Percentiles rank a stretch among this genome's conserved stretches.
phyloP scores from a whole-genome alignment of 2,888 invertebrate genomes.

The Stenoptilia bipunctidactyla region DNA sequence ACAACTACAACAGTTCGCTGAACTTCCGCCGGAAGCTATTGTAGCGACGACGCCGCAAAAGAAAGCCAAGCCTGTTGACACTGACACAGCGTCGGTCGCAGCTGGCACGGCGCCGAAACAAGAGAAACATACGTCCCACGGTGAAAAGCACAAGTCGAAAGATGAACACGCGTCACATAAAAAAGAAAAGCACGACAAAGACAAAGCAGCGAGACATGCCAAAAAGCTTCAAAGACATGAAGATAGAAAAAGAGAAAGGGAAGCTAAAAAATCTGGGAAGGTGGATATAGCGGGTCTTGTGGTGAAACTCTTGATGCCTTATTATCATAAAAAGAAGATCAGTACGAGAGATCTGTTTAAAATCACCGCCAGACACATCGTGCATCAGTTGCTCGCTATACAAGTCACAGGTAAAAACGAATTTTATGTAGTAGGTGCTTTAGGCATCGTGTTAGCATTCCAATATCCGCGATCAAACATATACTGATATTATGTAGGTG shows the following conservation, averaged over 20 bases:
- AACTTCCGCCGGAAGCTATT: slow-evolving; percentile 34
- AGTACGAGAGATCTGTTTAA: slow-evolving; percentile 80
- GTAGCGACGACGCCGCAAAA: slow-evolving; percentile 11
- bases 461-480: too few species aligned
- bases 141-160: slow-evolving; percentile 5
- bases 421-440: too few species aligned
- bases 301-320: slow-evolving; percentile 79
- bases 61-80: slow-evolving; percentile 6
- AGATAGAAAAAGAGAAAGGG: slow-evolving; percentile 23
- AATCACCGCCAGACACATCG: slow-evolving; percentile 76
- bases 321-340: slow-evolving; percentile 77
- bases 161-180: slow-evolving; percentile 18
- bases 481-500: too few species aligned
- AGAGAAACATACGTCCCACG: slow-evolving; percentile 1
- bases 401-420: slow-evolving; percentile 59
- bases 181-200: slow-evolving; percentile 14
- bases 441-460: too few species aligned
- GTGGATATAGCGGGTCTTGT: slow-evolving; percentile 75
- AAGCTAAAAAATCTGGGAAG: slow-evolving; percentile 30
- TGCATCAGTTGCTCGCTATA: slow-evolving; percentile 72
- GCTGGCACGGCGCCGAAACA: not conserved
- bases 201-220: slow-evolving; percentile 13
- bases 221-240: slow-evolving; percentile 21
- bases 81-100: slow-evolving; percentile 9
- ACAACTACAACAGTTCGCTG: slow-evolving; percentile 23